Conservation (phyloP, 2,888 invertebrate genomes). For the Tribolium freemani region DNA sequence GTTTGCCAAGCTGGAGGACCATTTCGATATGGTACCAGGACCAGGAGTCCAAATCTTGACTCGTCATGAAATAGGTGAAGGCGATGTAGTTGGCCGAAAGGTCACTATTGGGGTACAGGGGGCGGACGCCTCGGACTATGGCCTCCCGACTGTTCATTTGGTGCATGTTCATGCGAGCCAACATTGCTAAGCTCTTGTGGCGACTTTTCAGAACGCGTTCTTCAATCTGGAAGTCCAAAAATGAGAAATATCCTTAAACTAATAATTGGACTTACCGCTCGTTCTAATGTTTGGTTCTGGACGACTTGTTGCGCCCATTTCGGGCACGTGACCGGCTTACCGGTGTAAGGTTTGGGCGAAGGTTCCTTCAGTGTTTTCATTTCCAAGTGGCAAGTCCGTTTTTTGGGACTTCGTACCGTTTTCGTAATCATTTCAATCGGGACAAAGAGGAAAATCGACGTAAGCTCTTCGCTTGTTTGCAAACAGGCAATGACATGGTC, state of each 20-base stretch:
- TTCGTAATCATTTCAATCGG: conserved; percentile 54
- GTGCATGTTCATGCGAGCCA: conserved; percentile 49
- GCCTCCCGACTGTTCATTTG: conserved; percentile 64
- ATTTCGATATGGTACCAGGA: conserved; percentile 71
- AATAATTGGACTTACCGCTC: conserved; percentile 60
- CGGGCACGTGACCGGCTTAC: not conserved
- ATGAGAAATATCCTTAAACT: not conserved
- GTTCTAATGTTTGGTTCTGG: conserved; percentile 49
- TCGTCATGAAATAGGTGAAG: conserved; percentile 71
- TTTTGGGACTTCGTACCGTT: not conserved
- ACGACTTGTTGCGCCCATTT: not conserved
- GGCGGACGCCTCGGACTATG: conserved; percentile 67
- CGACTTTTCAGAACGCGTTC: not conserved
- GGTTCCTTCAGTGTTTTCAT: not conserved
- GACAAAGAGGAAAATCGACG: conserved; percentile 65
- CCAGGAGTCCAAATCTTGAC: conserved; percentile 71
- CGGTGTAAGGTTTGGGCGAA: not conserved
- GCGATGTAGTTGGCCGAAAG: conserved; percentile 70
- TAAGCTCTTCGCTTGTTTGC: conserved; percentile 62
- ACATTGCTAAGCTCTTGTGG: not conserved
- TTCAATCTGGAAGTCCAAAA: not conserved
- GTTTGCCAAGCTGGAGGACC: conserved; percentile 72
- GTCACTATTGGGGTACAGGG: conserved; percentile 57
- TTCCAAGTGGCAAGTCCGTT: not conserved
- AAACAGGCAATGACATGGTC: conserved; percentile 71